Conservation (phyloP, 2,113 vertebrate genomes). For the Potamarius usumacintae region DNA sequence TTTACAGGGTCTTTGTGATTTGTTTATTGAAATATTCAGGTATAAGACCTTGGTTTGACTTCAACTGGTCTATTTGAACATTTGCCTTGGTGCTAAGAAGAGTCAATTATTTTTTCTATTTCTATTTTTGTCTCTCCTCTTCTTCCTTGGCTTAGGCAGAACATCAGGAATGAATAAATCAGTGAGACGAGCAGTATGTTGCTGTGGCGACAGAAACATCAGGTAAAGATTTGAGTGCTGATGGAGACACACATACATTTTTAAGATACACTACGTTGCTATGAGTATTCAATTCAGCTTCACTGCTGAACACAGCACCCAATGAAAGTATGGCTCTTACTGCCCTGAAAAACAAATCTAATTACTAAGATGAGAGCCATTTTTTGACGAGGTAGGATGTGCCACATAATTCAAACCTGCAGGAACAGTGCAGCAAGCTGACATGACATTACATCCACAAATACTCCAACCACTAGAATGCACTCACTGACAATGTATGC, state of each 20-base stretch:
- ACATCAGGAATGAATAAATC: constrained; percentile 14
- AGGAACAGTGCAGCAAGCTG: background rate
- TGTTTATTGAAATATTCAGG: background rate
- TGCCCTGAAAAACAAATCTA: background rate
- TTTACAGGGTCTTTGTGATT: background rate
- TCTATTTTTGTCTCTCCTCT: background rate
- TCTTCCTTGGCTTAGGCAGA: constrained; percentile 5
- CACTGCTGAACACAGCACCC: constrained; percentile 2
- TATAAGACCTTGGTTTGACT: background rate
- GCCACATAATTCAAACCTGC: background rate
- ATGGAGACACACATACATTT: background rate
- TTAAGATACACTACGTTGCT: background rate
- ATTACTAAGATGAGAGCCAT: background rate
- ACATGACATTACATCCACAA: background rate
- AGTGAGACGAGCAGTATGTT: constrained; percentile 32
- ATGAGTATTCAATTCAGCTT: background rate
- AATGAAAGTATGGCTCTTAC: background rate
- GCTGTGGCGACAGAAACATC: constrained; percentile 41
- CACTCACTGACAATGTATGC: background rate
- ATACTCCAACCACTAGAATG: background rate
- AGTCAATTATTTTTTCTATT: background rate
- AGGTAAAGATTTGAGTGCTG: constrained; percentile 21
- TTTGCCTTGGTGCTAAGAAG: background rate
- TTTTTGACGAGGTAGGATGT: background rate
- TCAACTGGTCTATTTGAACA: background rate